phyloP scores from a whole-genome alignment of 2,888 invertebrate genomes.

The Isotomurus palustris region DNA sequence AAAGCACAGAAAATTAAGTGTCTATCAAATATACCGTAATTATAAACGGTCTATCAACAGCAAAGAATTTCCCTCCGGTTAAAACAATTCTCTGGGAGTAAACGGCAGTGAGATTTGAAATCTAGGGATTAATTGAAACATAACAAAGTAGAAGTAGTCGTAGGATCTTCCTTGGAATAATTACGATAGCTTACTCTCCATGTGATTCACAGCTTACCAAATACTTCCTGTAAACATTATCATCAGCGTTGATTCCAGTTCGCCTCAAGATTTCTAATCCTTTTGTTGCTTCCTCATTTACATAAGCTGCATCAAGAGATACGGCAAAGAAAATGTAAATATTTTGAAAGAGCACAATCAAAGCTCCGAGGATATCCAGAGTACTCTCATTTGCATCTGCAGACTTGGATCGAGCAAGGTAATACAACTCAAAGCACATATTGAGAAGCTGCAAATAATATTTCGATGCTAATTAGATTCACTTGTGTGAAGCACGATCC shows the following conservation, averaged over 20 bases:
- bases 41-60: conserved; percentile 42
- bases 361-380: conserved; percentile 28
- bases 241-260: conserved; percentile 20
- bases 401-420: conserved; percentile 35
- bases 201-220: conserved; percentile 20
- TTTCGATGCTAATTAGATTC: not conserved
- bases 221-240: conserved; percentile 33
- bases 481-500: too few relatives aligned
- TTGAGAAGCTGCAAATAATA: conserved; percentile 33
- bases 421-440: conserved; percentile 45
- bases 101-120: conserved; percentile 33
- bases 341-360: conserved; percentile 37
- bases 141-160: not conserved
- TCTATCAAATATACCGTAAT: conserved; percentile 42
- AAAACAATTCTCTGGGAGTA: conserved; percentile 38
- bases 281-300: conserved; percentile 37
- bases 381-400: not conserved
- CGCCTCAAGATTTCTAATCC: conserved; percentile 37
- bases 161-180: not conserved
- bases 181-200: not conserved
- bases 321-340: conserved; percentile 42
- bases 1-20: too few relatives aligned
- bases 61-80: conserved; percentile 43
- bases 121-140: conserved; percentile 12
- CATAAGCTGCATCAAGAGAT: conserved; percentile 39